Percentiles rank a stretch among this genome's conserved stretches.
Evolutionary conservation across 2,797 vertebrate genomes (phyloP).

Genomic region (Kryptolebias ocellatus): DNA sequence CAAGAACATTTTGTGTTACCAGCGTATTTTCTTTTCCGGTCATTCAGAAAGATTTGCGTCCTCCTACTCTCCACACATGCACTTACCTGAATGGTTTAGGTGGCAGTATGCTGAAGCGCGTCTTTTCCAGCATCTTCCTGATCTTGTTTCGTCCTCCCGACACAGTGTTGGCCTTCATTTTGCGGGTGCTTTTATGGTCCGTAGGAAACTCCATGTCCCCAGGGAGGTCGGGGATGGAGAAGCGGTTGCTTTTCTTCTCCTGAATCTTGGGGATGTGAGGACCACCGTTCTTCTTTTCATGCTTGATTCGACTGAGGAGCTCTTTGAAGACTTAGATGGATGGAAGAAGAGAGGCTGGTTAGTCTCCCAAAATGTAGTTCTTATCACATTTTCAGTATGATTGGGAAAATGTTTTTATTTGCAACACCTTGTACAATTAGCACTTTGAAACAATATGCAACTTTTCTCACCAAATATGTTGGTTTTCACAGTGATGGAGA

Average conservation of each 20-base stretch:
- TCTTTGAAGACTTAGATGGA: constrained; percentile 92
- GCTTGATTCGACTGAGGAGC: constrained; percentile 88
- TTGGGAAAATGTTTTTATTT: not conserved
- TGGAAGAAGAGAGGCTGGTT: not conserved
- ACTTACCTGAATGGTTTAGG: constrained; percentile 92
- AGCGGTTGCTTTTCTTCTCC: constrained; percentile 95
- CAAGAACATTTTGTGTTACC: not conserved
- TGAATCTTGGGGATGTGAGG: constrained; percentile 96
- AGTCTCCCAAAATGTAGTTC: not conserved
- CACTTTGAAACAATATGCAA: not conserved
- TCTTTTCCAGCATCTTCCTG: constrained; percentile 97
- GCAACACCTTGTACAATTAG: not conserved
- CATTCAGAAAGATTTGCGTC: not conserved
- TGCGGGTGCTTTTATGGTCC: constrained; percentile 91
- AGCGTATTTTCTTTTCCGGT: not conserved
- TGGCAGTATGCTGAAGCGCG: constrained; percentile 95
- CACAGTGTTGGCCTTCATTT: constrained; percentile 96
- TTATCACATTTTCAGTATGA: not conserved
- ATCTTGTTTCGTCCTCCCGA: constrained; percentile 96
- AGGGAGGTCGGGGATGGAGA: constrained; percentile 93
- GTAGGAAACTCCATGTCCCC: constrained; percentile 92
- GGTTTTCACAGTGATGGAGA: constrained; percentile 95
- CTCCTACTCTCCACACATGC: too few species aligned
- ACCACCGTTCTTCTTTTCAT: constrained; percentile 90
- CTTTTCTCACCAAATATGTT: constrained; percentile 93